These are phyloP conservation scores for Geopemphigus sp. DNA, from an alignment of 1,140 invertebrate species.

Conservation along the genomic window DNA sequence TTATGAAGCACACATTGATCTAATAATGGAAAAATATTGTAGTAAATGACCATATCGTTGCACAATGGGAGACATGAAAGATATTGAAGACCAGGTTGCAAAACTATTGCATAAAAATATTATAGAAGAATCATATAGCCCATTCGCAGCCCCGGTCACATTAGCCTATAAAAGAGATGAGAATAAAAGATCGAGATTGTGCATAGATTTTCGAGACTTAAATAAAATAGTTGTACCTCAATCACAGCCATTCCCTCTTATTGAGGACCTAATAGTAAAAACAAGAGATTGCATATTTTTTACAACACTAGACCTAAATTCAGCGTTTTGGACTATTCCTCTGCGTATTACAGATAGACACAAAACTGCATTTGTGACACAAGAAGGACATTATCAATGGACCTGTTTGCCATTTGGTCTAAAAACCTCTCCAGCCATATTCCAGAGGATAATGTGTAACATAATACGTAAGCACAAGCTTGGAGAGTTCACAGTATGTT, in stretches of 20 bases:
- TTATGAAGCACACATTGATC: too few species aligned
- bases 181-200: too few species aligned
- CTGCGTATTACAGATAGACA: constrained; percentile 54
- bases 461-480: constrained; percentile 46
- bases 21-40: too few species aligned
- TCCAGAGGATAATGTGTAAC: constrained; percentile 55
- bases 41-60: too few species aligned
- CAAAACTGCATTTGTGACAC: constrained; percentile 56
- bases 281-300: constrained; percentile 55
- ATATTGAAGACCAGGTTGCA: too few species aligned
- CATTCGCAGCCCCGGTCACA: too few species aligned
- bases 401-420: constrained; percentile 54
- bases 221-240: too few species aligned
- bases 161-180: too few species aligned
- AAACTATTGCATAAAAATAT: too few species aligned
- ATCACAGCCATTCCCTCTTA: constrained; percentile 55
- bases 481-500: constrained; percentile 50
- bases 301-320: constrained; percentile 55
- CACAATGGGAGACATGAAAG: too few species aligned
- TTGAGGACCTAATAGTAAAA: constrained; percentile 55
- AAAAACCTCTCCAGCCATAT: constrained; percentile 57
- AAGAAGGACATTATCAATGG: constrained; percentile 55
- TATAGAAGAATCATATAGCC: too few species aligned
- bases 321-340: constrained; percentile 56
- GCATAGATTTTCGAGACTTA: too few species aligned